phyloP scores from a whole-genome alignment of 1,140 invertebrate genomes.

The Eciton burchellii region DNA sequence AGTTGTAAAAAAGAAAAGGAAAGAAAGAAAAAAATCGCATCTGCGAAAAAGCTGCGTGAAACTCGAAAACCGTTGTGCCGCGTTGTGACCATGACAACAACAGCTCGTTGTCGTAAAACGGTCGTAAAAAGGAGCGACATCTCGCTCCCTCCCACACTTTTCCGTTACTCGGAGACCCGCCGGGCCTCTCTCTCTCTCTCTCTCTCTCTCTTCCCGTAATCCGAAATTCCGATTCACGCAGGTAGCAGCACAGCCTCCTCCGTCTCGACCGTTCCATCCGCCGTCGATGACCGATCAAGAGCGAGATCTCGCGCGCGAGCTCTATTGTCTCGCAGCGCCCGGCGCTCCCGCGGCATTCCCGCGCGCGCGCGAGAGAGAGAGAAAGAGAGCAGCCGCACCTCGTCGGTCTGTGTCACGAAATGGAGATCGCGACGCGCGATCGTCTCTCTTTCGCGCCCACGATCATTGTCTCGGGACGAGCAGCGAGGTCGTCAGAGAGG shows the following conservation, averaged over 20 bases:
- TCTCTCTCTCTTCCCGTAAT: background rate
- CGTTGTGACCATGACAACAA: too few species aligned
- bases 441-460: conserved; percentile 57
- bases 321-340: conserved; percentile 53
- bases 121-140: too few species aligned
- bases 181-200: too few species aligned
- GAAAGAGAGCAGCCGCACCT: conserved; percentile 47
- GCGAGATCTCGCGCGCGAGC: conserved; percentile 40
- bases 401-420: conserved; percentile 50
- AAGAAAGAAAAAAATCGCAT: too few species aligned
- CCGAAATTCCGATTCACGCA: background rate
- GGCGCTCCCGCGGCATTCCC: conserved; percentile 25
- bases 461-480: conserved; percentile 76
- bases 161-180: too few species aligned
- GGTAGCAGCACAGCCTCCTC: background rate
- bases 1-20: too few species aligned
- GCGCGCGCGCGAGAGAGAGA: background rate
- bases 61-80: too few species aligned
- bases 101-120: too few species aligned
- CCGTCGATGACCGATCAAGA: conserved; percentile 41
- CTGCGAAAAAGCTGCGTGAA: too few species aligned
- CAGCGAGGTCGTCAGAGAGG: conserved; percentile 57
- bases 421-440: conserved; percentile 63
- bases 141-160: background rate
- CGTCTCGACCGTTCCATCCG: background rate